These are phyloP conservation scores for Anastatus disparis DNA, from an alignment of 1,140 invertebrate genomes.

Conservation along the genomic window DNA sequence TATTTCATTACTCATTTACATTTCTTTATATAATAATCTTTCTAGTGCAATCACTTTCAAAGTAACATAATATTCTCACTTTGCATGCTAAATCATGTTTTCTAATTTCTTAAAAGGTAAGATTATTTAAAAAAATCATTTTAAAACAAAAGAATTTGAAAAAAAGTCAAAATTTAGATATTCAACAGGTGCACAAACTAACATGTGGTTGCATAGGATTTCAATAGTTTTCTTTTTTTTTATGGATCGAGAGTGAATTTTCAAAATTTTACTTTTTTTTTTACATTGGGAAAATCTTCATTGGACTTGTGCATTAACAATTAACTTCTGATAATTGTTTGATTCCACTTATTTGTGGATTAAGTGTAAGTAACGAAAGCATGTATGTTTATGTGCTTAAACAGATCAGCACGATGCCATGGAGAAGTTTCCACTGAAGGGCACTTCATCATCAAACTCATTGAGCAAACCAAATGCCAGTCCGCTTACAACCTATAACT, in stretches of 20 bases:
- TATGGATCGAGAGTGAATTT: not conserved
- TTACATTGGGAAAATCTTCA: not conserved
- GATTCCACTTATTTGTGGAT: constrained; percentile 4
- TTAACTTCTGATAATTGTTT: not conserved
- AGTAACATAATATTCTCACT: not conserved
- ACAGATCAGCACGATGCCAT: constrained; percentile 54
- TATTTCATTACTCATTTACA: constrained; percentile 18
- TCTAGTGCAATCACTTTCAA: not conserved
- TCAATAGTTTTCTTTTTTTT: not conserved
- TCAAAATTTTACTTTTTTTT: not conserved
- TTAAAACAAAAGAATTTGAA: not conserved
- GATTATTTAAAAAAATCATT: not conserved
- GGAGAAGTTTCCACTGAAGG: constrained; percentile 67
- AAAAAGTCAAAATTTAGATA: not conserved
- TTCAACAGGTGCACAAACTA: not conserved
- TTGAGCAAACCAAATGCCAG: constrained; percentile 56
- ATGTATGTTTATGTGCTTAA: constrained; percentile 37
- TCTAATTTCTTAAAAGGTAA: constrained; percentile 21
- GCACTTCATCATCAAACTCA: constrained; percentile 58
- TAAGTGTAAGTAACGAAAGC: constrained; percentile 34
- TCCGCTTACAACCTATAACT: constrained; percentile 61
- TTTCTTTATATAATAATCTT: constrained; percentile 4
- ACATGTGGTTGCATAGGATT: not conserved
- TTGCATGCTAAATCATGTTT: not conserved
- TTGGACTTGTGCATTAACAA: constrained; percentile 12